phyloP scores from a whole-genome alignment of 2,113 vertebrate genomes.

The Cnemophilus loriae region DNA sequence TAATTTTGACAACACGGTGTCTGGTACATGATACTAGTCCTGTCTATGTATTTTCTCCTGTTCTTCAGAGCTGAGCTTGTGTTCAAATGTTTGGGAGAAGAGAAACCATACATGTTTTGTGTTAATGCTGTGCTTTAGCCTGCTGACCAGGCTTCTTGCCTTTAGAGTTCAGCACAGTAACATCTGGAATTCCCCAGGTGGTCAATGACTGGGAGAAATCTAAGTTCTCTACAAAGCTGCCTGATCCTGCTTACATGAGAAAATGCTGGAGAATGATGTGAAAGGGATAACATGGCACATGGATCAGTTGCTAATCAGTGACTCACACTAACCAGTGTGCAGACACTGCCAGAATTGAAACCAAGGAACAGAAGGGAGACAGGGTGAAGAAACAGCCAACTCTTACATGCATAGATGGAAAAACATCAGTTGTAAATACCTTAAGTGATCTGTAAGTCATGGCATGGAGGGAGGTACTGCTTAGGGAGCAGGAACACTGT shows the following conservation, averaged over 20 bases:
- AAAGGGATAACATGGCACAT: background rate
- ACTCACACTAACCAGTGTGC: background rate
- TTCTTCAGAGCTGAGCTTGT: background rate
- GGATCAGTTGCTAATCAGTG: conserved; percentile 3
- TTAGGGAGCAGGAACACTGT: background rate
- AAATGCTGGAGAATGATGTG: background rate
- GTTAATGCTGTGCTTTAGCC: background rate
- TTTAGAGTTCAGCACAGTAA: background rate
- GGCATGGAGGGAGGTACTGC: background rate
- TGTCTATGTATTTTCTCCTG: background rate
- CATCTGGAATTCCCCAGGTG: background rate
- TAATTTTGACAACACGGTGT: background rate
- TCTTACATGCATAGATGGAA: background rate
- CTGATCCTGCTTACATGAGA: background rate
- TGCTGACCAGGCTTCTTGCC: background rate
- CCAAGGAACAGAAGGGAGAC: background rate
- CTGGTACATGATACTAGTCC: background rate
- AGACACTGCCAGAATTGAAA: background rate
- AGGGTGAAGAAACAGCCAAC: background rate
- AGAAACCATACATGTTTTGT: background rate
- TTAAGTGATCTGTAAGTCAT: conserved; percentile 2
- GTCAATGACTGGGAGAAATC: background rate
- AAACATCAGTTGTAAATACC: background rate
- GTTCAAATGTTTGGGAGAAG: background rate
- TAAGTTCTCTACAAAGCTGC: background rate